Evolutionary conservation across 2,888 invertebrate genomes (phyloP).

Genomic region (Macrophya alboannulata): DNA sequence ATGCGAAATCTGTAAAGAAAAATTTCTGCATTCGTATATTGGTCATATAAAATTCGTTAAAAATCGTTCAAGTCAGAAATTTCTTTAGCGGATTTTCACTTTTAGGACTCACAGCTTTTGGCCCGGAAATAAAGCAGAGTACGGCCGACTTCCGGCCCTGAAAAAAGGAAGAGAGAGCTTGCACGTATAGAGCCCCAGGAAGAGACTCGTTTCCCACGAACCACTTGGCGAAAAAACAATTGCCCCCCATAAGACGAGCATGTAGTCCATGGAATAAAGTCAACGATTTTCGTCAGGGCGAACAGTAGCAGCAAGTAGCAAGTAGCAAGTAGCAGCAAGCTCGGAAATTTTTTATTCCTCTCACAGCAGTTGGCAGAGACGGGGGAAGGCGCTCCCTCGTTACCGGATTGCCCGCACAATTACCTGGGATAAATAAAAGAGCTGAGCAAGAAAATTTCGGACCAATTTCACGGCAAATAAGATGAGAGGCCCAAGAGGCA

Average conservation of each 20-base stretch:
- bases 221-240: slow-evolving; percentile 33
- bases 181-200: not conserved
- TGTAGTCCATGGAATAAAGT: slow-evolving; percentile 17
- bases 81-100: not conserved
- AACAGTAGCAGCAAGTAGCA: not conserved
- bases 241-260: not conserved
- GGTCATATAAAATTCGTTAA: not conserved
- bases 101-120: not conserved
- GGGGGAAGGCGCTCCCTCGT: not conserved
- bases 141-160: not conserved
- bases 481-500: slow-evolving; percentile 18
- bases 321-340: not conserved
- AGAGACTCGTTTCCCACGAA: not conserved
- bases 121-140: not conserved
- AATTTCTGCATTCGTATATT: not conserved
- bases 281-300: not conserved
- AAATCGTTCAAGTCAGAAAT: not conserved
- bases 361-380: not conserved
- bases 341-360: slow-evolving; percentile 25
- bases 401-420: slow-evolving; percentile 45
- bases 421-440: slow-evolving; percentile 43
- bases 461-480: slow-evolving; percentile 36
- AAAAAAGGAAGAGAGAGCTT: not conserved
- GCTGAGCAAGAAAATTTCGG: slow-evolving; percentile 29
- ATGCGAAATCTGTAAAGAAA: not conserved